These are phyloP conservation scores for Troides aeacus DNA, from an alignment of 2,888 invertebrate species.

Conservation along the genomic window DNA sequence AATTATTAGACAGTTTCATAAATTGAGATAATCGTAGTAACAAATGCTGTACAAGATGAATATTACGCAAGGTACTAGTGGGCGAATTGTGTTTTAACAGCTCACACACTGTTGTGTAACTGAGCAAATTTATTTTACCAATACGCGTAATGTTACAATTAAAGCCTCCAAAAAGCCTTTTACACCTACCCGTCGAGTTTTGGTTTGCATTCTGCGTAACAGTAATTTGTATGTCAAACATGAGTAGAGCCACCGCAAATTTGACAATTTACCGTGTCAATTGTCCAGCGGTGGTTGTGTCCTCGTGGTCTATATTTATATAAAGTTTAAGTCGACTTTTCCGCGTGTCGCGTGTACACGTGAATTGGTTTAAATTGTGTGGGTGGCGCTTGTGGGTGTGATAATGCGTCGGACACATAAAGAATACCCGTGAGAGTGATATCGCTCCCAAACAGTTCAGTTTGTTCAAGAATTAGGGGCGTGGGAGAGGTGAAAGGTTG, in stretches of 20 bases:
- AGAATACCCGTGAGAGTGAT: constrained; percentile 73
- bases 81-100: constrained; percentile 45
- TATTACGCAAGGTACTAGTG: constrained; percentile 39
- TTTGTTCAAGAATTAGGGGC: constrained; percentile 68
- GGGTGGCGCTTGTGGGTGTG: constrained; percentile 72
- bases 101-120: constrained; percentile 20
- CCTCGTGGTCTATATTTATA: constrained; percentile 49
- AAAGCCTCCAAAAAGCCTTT: constrained; percentile 34
- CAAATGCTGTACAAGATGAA: too few relatives aligned
- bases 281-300: constrained; percentile 45
- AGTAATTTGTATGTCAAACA: constrained; percentile 56
- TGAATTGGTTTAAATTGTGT: constrained; percentile 56
- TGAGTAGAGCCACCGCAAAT: constrained; percentile 54
- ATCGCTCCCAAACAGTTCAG: constrained; percentile 65
- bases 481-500: constrained; percentile 77
- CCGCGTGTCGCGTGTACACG: constrained; percentile 46
- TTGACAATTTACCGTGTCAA: constrained; percentile 63
- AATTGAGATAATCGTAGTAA: too few relatives aligned
- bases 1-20: too few relatives aligned
- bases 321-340: constrained; percentile 52
- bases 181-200: constrained; percentile 43
- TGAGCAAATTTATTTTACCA: constrained; percentile 44
- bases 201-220: constrained; percentile 57
- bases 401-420: constrained; percentile 74
- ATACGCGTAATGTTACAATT: constrained; percentile 41